Base-by-base conservation (phyloP, 2,888 invertebrate genomes). In the Nomada flava region DNA sequence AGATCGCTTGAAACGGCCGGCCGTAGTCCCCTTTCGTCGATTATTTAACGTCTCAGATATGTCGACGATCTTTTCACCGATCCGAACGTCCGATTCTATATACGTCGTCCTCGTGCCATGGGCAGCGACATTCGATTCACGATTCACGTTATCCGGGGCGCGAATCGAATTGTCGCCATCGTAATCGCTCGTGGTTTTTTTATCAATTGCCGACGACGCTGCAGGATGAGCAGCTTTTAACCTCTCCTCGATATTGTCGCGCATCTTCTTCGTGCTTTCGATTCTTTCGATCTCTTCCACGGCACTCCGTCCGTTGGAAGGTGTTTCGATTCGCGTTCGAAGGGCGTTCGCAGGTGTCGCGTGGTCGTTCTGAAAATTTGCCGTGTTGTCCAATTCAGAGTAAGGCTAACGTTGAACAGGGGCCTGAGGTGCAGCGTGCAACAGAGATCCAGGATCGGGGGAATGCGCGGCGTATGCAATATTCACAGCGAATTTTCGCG, bases 1-100 rank as follows among this genome's bases (percentile, higher is more conserved):
- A 0, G 83, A 85, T 57, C 86, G 87, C 44, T 73, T 85, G 5
- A 29, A 36, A 4, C 87, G 86, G 29, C 60, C 60, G 10, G 23
- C 15, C 11, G 1, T 36, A 0, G 18, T 50, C 10, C 9, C n/a
- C 59, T 20, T 26, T 3, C 29, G 15, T 1, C 44, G 69, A 72
- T 69, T 29, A 26, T 73, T 60, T 7, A 62, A 47, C 26, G n/a
- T 18, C 20, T 53, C 18, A 20, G 44, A 4, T 13, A n/a, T 50
- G 42, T 62, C 23, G 20, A 13, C 60, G 11, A 9, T 60, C 26
- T 11, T 44, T 64, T 69, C 20, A 10, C 29, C n/a, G 18, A 15
- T 26, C 63, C 42, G 20, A 53, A 53, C 4, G 42, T 57, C 29
- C 52, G 67, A 18, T 15, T 36, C 50, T 10, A 7, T 13, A 10